Base-by-base conservation (phyloP, 2,888 invertebrate species). In the Adineta ricciae region DNA sequence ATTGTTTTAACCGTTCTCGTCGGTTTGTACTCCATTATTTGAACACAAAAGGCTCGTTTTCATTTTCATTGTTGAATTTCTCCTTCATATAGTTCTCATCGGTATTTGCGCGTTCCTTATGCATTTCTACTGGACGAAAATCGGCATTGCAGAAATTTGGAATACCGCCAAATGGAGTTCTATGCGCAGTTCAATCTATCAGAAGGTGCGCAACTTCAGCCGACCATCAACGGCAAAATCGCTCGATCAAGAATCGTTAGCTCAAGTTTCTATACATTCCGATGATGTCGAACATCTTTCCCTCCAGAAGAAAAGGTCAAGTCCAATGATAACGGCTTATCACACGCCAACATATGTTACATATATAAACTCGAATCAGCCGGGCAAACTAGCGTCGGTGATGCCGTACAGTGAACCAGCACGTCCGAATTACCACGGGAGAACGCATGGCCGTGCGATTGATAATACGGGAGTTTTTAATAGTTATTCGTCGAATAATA, bases 51-150 rank as follows among this genome's bases (percentile, higher is more conserved):
- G n/a, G 14, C 14, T 11, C 14, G 2, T 7, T 64, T 27, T 64
- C 8, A 0, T 5, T 32, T 64, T 64, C 32, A 2, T 32, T 14
- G 16, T 32, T 3, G 14, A 14, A 54, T 14, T n/a, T n/a, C n/a
- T n/a, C n/a, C n/a, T 56, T 14, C 27, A 11, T 56, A 14, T 56
- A 64, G 73, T 41, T 78, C 1, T 38, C 21, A 36, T 78, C 14
- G 73, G 73, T 78, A 8, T 41, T 24, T 38, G 38, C 24, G 73
- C 73, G 24, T 78, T 78, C 38, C 11, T 78, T 1, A 2, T 41
- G 2, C 73, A 78, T 78, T 78, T 24, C 24, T 78, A 78, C 41
- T 78, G 73, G 73, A 78, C 73, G 41, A 78, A 78, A 78, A 78
- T 78, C 9, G 73, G 73, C 24, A 24, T 78, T 41, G 11, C 73